These are phyloP conservation scores for Patella ulyssiponensis DNA, from an alignment of 2,888 invertebrate species.

Conservation along the genomic window DNA sequence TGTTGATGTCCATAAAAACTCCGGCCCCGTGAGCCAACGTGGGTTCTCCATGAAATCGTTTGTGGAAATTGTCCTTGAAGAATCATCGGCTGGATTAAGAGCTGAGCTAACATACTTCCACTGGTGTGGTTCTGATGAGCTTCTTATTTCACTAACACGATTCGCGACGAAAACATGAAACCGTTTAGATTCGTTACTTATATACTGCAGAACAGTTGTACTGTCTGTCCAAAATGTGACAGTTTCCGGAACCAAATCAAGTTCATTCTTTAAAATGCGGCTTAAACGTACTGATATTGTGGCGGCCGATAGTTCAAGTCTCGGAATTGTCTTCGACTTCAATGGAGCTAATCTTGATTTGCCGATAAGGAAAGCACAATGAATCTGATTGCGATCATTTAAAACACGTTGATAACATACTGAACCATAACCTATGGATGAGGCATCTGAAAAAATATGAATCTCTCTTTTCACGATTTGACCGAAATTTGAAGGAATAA, in stretches of 20 bases:
- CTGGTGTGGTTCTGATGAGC: neutral
- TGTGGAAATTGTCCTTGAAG: neutral
- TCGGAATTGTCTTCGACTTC: constrained; percentile 19
- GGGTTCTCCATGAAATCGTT: neutral
- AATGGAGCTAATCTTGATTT: constrained; percentile 20
- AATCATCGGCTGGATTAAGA: constrained; percentile 15
- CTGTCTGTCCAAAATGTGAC: constrained; percentile 16
- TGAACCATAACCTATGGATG: constrained; percentile 15
- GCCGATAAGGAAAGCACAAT: constrained; percentile 19
- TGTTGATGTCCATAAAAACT: constrained; percentile 21
- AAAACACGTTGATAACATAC: constrained; percentile 19
- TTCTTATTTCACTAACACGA: constrained; percentile 2
- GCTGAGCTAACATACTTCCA: constrained; percentile 2
- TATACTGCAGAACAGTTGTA: constrained; percentile 19
- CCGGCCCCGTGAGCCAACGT: constrained; percentile 23
- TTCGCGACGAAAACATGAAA: constrained; percentile 23
- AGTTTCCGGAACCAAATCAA: neutral
- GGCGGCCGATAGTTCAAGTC: constrained; percentile 25
- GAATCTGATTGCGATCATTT: neutral
- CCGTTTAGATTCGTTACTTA: neutral
- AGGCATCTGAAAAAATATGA: constrained; percentile 25
- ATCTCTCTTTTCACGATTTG: neutral
- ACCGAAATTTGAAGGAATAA: too few relatives aligned
- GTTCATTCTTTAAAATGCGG: neutral
- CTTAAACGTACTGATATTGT: constrained; percentile 4